These are phyloP conservation scores for Abrostola triplasia DNA, from an alignment of 2,888 invertebrate species.

Conservation along the genomic window DNA sequence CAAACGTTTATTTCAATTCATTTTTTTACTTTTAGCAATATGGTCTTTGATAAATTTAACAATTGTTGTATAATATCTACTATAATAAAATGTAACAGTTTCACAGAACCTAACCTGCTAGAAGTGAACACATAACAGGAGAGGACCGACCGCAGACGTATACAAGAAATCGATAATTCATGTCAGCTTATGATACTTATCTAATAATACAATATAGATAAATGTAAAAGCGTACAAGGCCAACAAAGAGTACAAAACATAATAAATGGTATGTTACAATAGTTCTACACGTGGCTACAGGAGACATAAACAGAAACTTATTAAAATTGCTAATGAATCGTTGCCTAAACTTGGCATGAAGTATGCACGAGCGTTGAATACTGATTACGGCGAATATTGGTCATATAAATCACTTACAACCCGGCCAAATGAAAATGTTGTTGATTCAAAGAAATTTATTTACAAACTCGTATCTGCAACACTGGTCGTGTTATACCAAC, in stretches of 20 bases:
- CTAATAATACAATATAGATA: conserved; percentile 51
- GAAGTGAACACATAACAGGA: conserved; percentile 6
- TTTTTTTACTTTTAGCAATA: conserved; percentile 5
- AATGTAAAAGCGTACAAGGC: conserved; percentile 52
- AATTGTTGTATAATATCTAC: conserved; percentile 21
- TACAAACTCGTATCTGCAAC: conserved; percentile 27
- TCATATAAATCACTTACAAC: conserved; percentile 48
- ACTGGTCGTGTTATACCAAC: conserved; percentile 27
- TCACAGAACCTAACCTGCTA: conserved; percentile 6
- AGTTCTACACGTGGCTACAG: conserved; percentile 63
- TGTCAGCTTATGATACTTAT: conserved; percentile 44
- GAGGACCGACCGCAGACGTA: conserved; percentile 19
- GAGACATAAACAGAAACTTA: conserved; percentile 74
- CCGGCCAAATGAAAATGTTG: conserved; percentile 51
- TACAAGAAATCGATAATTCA: conserved; percentile 31
- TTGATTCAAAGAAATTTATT: conserved; percentile 34
- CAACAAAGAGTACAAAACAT: conserved; percentile 39
- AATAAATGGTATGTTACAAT: conserved; percentile 56
- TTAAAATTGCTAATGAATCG: conserved; percentile 83
- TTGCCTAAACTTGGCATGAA: conserved; percentile 79
- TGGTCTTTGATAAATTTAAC: conserved; percentile 23
- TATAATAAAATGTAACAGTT: conserved; percentile 6
- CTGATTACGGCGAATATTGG: conserved; percentile 64
- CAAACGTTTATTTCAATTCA: conserved; percentile 44
- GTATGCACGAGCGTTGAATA: conserved; percentile 72